Percentiles rank a stretch among this genome's conserved stretches.
These are phyloP conservation scores for Numenius arquata DNA, from an alignment of 2,113 vertebrate genomes.

Conservation along the genomic window DNA sequence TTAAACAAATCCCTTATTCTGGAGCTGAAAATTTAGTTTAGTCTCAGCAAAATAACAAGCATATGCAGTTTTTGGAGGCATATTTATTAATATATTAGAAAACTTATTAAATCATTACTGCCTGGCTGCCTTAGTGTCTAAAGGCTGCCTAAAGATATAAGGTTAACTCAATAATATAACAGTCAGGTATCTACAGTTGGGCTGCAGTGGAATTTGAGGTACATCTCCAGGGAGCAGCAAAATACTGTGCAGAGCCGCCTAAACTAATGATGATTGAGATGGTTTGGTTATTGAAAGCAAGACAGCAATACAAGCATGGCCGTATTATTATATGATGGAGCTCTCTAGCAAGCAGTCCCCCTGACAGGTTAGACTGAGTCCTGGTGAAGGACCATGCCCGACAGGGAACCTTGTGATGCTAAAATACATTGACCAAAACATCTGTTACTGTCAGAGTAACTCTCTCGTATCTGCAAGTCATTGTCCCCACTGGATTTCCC, in stretches of 20 bases:
- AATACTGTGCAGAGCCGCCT: neutral
- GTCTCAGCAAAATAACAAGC: slow-evolving; percentile 40
- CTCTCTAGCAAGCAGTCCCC: neutral
- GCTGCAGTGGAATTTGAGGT: neutral
- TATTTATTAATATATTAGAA: slow-evolving; percentile 26
- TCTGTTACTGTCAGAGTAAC: neutral
- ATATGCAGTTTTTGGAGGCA: neutral
- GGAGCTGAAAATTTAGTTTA: slow-evolving; percentile 33
- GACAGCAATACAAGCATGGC: neutral
- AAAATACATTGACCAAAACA: neutral
- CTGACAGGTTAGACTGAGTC: neutral
- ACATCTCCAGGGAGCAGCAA: neutral
- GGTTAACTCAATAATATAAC: neutral
- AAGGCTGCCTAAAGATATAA: neutral
- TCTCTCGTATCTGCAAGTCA: neutral
- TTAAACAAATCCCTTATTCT: slow-evolving; percentile 42
- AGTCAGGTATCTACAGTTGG: neutral
- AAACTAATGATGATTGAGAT: neutral
- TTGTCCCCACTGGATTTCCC: neutral
- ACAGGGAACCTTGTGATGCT: neutral
- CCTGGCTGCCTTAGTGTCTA: slow-evolving; percentile 9
- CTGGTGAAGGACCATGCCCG: neutral
- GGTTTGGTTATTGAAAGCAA: neutral
- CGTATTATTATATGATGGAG: neutral
- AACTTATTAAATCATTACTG: slow-evolving; percentile 17